Evolutionary conservation across 2,113 vertebrate genomes (phyloP), one percentile per base, ranked within the genome.

Genomic region (Pyxicephalus adspersus): DNA sequence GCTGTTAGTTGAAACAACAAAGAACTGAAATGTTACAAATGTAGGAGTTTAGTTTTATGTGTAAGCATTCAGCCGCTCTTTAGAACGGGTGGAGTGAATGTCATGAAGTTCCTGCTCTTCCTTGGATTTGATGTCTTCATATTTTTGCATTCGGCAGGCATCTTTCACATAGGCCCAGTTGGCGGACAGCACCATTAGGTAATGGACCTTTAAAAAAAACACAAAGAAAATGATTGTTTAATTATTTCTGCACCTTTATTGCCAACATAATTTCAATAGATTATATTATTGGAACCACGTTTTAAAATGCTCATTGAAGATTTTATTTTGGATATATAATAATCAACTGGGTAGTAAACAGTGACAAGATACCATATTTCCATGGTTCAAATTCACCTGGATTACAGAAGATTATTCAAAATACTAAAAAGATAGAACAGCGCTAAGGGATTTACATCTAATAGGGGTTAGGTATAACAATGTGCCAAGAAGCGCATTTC

Each of bases 141-240:
- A 99, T 84, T 99, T 99, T 87, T 99, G 97, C 96, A 99, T 97
- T 86, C 97, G 93, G 91, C 98, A 99, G 25, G 97, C 97, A 26
- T 98, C 97, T 86, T 99, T 99, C 91, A 99, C 98, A 3, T 98
- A 99, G 84, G 98, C 97, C 97, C 98, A 99, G 92, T 99, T 99
- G 81, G 98, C 97, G 34, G 97, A 98, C 74, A 99, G 94, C 81
- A 99, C 98, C 98, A 99, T 99, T 88, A 99, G 91, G 89, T 99
- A 99, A 83, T 99, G 98, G 84, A 99, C 97, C 98, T 99, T 87
- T 28, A 77, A 86, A 45, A 86, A 77, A 87, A 9, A 15, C 11
- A 74, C 16, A 60, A 61, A 28, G 20, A 3, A 29, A 57, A 28
- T 7, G 31, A 22, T n/a, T n/a, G n/a, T 22, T 58, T 20, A 15